Evolutionary conservation across 2,888 invertebrate genomes (phyloP), one percentile per base, ranked within the genome.

Genomic region (Rhingia campestris): DNA sequence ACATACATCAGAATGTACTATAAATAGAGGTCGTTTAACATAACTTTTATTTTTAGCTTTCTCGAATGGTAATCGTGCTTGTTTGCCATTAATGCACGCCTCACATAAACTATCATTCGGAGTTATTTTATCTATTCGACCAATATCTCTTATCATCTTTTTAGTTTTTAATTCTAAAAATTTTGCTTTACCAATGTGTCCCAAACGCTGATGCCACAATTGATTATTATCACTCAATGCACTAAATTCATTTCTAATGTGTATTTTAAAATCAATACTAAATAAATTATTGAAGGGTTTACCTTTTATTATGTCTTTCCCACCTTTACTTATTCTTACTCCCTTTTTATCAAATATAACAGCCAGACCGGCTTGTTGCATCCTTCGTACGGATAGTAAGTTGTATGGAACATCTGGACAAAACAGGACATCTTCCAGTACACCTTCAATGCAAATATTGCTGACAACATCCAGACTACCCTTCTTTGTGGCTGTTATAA

Each of bases 51-150:
- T n/a, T n/a, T n/a, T n/a, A n/a, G 59, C 77, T 86, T 87, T 58
- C 86, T 58, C 86, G 86, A 90, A 90, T 10, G 89, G 88, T 14
- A 88, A 75, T 85, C 89, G 86, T n/a, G 86, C 81, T 87, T 89
- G 89, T 86, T 91, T 90, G 14, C 89, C 89, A 81, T 88, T 80
- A 59, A 88, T 87, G 80, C 89, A 90, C 12, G 88, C 84, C 81
- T 89, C 88, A 86, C 89, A 90, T 47, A 88, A 84, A 70, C 45
- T 58, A 64, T 88, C 80, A 75, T 59, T 54, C 30, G 70, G 64
- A 9, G 39, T 12, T 49, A 63, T 41, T 22, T 74, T 58, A 3
- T 74, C 39, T 9, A 81, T 58, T n/a, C 43, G 56, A 22, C 32
- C 39, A n/a, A 70, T 51, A 47, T 76, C 75, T 12, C 56, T 22